phyloP scores from a whole-genome alignment of 2,113 vertebrate species.

The Petrocephalus zakoni region DNA sequence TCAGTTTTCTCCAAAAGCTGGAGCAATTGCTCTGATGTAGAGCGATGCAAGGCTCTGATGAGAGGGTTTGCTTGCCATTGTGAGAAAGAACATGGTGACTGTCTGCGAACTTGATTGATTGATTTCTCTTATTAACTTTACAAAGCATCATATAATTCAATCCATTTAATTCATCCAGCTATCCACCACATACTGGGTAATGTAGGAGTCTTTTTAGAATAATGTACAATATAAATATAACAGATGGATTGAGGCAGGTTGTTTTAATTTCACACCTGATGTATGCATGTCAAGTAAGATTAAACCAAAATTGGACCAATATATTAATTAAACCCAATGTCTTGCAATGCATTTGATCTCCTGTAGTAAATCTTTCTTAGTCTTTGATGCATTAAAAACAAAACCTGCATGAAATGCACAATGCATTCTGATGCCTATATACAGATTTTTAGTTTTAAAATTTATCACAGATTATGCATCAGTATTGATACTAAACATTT shows the following conservation, averaged over 20 bases:
- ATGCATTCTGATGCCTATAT: too few species aligned
- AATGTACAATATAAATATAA: background rate
- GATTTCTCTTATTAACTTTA: background rate
- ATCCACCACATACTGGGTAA: background rate
- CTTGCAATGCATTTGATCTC: background rate
- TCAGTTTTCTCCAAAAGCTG: background rate
- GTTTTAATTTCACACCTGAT: background rate
- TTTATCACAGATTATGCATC: background rate
- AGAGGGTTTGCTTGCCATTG: background rate
- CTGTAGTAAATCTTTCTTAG: background rate
- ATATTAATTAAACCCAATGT: background rate
- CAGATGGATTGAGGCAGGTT: background rate
- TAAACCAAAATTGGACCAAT: background rate
- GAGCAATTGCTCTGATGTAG: background rate
- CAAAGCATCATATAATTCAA: background rate
- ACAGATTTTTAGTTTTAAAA: too few species aligned
- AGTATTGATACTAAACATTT: background rate
- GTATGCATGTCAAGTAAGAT: background rate
- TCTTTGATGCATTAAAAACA: background rate
- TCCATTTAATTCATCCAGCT: background rate
- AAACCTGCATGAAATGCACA: too few species aligned
- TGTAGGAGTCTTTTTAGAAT: background rate
- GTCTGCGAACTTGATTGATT: background rate
- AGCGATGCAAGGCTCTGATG: background rate
- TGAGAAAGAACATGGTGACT: background rate